Evolutionary conservation across 2,113 vertebrate genomes (phyloP), one percentile per base, ranked within the genome.

Genomic region (Lota lota): DNA sequence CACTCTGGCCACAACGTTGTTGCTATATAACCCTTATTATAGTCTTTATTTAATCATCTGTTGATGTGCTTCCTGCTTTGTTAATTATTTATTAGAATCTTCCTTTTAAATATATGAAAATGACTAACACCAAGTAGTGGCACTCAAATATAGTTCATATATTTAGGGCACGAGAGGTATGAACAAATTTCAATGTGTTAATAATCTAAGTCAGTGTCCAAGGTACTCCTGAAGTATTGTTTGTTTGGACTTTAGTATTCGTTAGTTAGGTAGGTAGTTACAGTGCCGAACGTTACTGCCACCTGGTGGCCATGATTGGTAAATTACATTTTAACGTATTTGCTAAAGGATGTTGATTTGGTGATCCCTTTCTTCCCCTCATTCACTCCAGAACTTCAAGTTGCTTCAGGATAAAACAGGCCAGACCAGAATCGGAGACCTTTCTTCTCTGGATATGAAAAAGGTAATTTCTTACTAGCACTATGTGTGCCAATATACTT

Each of bases 401-500:
- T 77, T 97, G 69, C 92, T 88, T 1, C 93, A 92, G 82, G 96
- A 98, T 85, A 98, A 97, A 93, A 99, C 97, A 0, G 97, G 97
- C 62, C 94, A 88, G 74, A 99, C 97, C 18, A 95, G 83, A 86
- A 92, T 96, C 67, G 96, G 97, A 56, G 94, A 97, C 83, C 91
- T 99, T 22, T 96, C 97, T 2, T 82, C 91, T 60, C 92, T 93
- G 84, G 97, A 99, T 77, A 98, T 99, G 95, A 98, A 96, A 91
- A 98, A 96, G 70, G 88, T 88, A 68, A 58, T 4, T 7, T 28
- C 12, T 28, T n/a, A 18, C 22, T 4, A 56, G 15, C 14, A 63
- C 10, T 51, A 4, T 19, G 14, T 16, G 53, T 60, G 15, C 15
- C 40, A 47, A 1, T 59, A 7, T 33, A 21, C 60, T 10, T 19